These are phyloP conservation scores for Neogobius melanostomus DNA, from an alignment of 2,113 vertebrate species.

Conservation along the genomic window DNA sequence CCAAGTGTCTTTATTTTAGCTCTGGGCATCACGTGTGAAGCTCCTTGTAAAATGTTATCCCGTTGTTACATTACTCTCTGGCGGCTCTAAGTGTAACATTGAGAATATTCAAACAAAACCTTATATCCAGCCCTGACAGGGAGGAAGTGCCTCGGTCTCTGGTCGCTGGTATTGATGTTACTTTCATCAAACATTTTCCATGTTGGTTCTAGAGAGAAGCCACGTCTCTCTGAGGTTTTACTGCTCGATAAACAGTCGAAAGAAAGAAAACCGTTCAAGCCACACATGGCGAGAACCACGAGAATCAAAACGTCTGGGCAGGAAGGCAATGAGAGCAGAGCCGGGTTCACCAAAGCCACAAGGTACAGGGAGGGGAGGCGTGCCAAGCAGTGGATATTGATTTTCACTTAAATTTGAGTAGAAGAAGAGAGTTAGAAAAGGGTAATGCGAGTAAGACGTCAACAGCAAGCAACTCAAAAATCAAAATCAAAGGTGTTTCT, in stretches of 20 bases:
- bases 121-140: conserved; percentile 43
- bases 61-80: conserved; percentile 29
- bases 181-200: conserved; percentile 54
- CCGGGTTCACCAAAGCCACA: conserved; percentile 50
- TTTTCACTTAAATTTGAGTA: neutral
- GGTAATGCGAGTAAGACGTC: too few species aligned
- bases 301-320: conserved; percentile 61
- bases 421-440: too few species aligned
- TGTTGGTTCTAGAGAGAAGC: conserved; percentile 48
- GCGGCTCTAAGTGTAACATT: conserved; percentile 45
- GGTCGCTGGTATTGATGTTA: conserved; percentile 56
- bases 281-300: conserved; percentile 59
- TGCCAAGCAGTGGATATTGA: neutral
- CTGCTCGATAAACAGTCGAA: conserved; percentile 63
- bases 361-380: conserved; percentile 19
- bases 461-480: too few species aligned
- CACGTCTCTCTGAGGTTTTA: conserved; percentile 57
- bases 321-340: conserved; percentile 33
- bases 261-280: conserved; percentile 56
- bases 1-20: neutral
- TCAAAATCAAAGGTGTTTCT: too few species aligned
- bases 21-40: conserved; percentile 32
- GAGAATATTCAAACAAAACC: conserved; percentile 59
- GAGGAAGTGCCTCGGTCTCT: conserved; percentile 56
- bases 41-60: conserved; percentile 42